Conservation (phyloP, 2,888 invertebrate species). For the Allygus modestus region DNA sequence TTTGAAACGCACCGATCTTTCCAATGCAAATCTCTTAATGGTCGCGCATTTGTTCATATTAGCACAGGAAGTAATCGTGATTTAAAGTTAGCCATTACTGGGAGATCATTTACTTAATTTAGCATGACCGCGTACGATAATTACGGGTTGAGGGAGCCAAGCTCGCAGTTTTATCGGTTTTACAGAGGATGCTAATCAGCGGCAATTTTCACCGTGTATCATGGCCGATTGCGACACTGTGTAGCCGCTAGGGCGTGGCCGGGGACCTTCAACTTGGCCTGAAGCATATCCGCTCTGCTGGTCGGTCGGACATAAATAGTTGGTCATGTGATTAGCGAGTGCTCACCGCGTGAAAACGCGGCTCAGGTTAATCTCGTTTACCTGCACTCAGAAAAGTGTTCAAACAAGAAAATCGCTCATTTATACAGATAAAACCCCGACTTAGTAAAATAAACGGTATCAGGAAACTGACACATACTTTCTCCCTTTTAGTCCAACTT, state of each 20-base stretch:
- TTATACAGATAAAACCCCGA: too few species aligned
- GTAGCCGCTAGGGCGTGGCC: background rate
- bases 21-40: background rate
- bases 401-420: too few species aligned
- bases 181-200: background rate
- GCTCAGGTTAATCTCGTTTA: too few species aligned
- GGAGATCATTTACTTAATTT: background rate
- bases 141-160: background rate
- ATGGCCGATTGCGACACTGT: conserved; percentile 13
- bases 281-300: background rate
- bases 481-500: too few species aligned
- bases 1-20: background rate
- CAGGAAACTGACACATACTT: too few species aligned
- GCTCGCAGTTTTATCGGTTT: background rate
- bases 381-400: too few species aligned
- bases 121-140: background rate
- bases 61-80: background rate
- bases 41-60: background rate
- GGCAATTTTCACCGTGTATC: background rate
- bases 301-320: background rate
- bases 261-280: conserved; percentile 7
- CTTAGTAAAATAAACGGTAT: too few species aligned
- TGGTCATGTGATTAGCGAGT: background rate
- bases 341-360: background rate
- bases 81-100: background rate